Evolutionary conservation across 2,888 invertebrate species (phyloP), one percentile per base, ranked within the genome.

Genomic region (Spodoptera picta): DNA sequence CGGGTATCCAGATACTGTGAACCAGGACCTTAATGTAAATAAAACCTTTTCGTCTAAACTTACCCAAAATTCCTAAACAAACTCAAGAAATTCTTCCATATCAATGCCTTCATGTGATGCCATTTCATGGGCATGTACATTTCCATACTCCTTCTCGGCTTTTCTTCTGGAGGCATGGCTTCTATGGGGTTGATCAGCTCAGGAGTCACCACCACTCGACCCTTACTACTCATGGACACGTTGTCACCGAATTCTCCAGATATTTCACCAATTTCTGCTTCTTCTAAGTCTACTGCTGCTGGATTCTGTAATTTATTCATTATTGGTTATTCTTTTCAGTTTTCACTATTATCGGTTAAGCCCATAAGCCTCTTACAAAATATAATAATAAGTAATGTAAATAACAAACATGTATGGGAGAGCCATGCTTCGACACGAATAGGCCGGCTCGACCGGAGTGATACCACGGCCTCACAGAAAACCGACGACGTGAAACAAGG

Each of bases 81-180:
- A 96, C 98, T 97, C 57, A 98, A 94, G 82, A 97, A 97, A 87
- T 98, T 98, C 89, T 98, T 98, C 97, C 98, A 98, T 50, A 98
- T 95, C 24, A 98, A 90, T 0, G 98, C 98, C 78, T 96, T 96
- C 96, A 98, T 97, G 80, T 97, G 97, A 82, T 96, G 94, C 72
- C 95, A 91, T 79, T 97, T 95, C 90, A 97, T 95, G 45, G 97
- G 95, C 87, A 96, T 96, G 53, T 96, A 92, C 68, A 95, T 93
- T 68, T 96, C 96, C 76, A 94, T 91, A 55, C 92, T 93, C 23
- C 90, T 91, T 3, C 95, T 91, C 0, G 95, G 94, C 45, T 96
- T 95, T 72, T 97, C 96, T 55, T 96, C 97, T 0, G 97, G 97
- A 0, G 97, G 97, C 69, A 97, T 82, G 46, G 96, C 96, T 14